Base-by-base conservation (phyloP, 2,888 invertebrate species). In the Acheta domesticus region DNA sequence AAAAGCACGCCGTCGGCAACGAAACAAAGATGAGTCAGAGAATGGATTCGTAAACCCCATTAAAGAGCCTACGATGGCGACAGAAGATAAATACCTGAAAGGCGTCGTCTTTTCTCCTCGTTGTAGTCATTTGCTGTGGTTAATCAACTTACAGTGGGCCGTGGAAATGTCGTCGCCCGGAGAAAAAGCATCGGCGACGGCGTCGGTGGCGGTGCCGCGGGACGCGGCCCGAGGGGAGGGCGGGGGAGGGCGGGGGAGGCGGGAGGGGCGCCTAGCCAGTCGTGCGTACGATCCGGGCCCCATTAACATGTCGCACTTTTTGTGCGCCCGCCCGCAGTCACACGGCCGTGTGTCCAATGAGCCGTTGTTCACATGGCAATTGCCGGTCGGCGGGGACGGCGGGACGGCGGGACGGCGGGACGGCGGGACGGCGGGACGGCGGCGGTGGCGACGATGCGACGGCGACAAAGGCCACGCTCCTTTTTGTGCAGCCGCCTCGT, bases 71-170 rank as follows among this genome's bases (percentile, higher is more conserved):
- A 62, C 62, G 14, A 14, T 19, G 62, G 62, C 62, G 62, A 62
- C 62, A 62, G 62, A 62, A 62, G 62, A 62, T 62, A 62, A 62
- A 62, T 62, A 62, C 62, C 62, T 62, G 62, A 62, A 62, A 16
- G 62, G n/a, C 62, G 62, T 12, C 62, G 62, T 62, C 62, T n/a
- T 62, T 62, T 62, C 62, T 62, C 62, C 62, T 62, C 62, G 62
- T 62, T 62, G 62, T 62, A 62, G 62, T 62, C 62, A 62, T 62
- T 62, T 62, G 62, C 62, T 62, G 62, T 62, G 62, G 62, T 62
- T 62, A 62, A 62, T 62, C 62, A 62, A 62, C 62, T 62, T 62
- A 62, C 62, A 62, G 62, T 19, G n/a, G 14, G 62, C 62, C 62
- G 62, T 62, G 62, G 62, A 62, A 62, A 62, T n/a, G 62, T 62